phyloP scores from a whole-genome alignment of 2,113 vertebrate genomes.

The Pogonocichla stellata region DNA sequence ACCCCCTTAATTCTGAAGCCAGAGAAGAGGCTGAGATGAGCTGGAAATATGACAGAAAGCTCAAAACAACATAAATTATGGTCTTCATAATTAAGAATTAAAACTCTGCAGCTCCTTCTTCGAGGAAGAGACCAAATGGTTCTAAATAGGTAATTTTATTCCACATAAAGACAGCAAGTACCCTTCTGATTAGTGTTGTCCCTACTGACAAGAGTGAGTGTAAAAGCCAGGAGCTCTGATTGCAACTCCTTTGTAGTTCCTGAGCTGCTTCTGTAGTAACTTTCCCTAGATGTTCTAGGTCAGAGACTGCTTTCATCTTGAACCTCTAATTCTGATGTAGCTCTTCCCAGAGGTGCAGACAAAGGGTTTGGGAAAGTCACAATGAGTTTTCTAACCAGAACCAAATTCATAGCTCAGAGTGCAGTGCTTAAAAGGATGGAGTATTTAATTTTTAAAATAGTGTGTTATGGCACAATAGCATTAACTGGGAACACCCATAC shows the following conservation, averaged over 20 bases:
- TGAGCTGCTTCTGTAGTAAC: neutral
- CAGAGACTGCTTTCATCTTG: neutral
- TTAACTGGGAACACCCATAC: neutral
- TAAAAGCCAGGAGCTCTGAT: neutral
- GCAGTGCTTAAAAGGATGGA: neutral
- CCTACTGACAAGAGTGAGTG: neutral
- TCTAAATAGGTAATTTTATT: constrained; percentile 2
- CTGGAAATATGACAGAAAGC: neutral
- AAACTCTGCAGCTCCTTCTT: neutral
- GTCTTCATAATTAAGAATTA: neutral
- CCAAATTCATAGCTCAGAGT: neutral
- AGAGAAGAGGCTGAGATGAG: neutral
- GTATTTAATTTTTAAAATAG: neutral
- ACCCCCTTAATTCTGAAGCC: neutral
- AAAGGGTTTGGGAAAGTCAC: neutral
- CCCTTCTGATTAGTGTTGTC: neutral
- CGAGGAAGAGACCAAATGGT: neutral
- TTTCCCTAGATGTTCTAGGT: neutral
- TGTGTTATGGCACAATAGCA: neutral
- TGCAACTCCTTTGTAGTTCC: neutral
- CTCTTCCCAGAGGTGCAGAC: neutral
- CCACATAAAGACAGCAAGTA: constrained; percentile 9
- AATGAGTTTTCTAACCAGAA: neutral
- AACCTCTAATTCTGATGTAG: neutral
- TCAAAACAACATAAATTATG: neutral